A percentile compares a stretch with the other conserved stretches of the same genome.
Conservation (phyloP, 2,888 invertebrate genomes). For the Cinara cedri region DNA sequence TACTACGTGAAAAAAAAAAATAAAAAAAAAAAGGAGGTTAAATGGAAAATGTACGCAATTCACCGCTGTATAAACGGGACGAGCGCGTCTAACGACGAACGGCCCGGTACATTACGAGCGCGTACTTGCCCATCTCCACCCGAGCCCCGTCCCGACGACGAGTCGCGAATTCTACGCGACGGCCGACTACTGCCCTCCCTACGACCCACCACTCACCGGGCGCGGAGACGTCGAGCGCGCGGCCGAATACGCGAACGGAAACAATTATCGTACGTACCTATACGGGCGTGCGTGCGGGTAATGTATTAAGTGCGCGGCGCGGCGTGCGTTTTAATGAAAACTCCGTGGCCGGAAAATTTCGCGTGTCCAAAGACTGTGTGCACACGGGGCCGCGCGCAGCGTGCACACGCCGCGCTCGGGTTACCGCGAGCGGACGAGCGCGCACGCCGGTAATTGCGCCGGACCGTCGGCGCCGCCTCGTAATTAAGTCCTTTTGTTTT, state of each 20-base stretch:
- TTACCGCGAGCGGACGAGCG: conserved; percentile 13
- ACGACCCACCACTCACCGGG: not conserved
- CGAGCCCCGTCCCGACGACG: too few relatives aligned
- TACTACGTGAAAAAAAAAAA: too few relatives aligned
- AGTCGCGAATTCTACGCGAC: too few relatives aligned
- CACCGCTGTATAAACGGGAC: too few relatives aligned
- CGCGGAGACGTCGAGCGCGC: conserved; percentile 18
- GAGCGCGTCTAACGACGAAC: too few relatives aligned
- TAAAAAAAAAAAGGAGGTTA: too few relatives aligned
- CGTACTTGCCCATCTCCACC: too few relatives aligned
- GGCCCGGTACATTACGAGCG: too few relatives aligned
- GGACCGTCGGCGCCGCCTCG: not conserved
- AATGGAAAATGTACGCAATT: too few relatives aligned
- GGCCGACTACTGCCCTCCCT: not conserved
- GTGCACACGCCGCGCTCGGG: not conserved
- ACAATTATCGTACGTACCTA: too few relatives aligned
- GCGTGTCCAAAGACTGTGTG: conserved; percentile 1
- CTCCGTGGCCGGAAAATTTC: conserved; percentile 35
- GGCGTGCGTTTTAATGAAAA: conserved; percentile 30
- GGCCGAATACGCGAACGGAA: conserved; percentile 45
- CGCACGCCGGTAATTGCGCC: not conserved
- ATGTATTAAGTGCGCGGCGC: too few relatives aligned
- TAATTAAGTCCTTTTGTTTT: not conserved
- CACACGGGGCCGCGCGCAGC: not conserved
- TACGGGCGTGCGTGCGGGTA: too few relatives aligned